Percentiles rank a stretch among this genome's conserved stretches.
These are phyloP conservation scores for Acleris cristana DNA, from an alignment of 2,888 invertebrate species.

Conservation along the genomic window DNA sequence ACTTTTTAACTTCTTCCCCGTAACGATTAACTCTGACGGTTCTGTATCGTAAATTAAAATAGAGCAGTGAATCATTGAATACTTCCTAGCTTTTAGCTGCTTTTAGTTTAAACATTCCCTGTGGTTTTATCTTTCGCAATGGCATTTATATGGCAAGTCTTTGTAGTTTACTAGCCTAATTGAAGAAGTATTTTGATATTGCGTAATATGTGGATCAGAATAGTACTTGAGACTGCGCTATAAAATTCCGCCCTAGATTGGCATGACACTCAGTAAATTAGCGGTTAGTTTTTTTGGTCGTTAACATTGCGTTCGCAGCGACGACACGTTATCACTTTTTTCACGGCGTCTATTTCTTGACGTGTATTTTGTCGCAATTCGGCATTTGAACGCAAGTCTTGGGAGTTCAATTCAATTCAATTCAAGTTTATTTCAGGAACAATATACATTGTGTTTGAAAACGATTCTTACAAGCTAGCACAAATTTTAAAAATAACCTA, in stretches of 20 bases:
- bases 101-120: not conserved
- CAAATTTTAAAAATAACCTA: too few species aligned
- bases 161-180: too few species aligned
- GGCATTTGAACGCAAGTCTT: not conserved
- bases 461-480: too few species aligned
- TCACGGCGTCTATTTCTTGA: conserved; percentile 23
- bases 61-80: conserved; percentile 50
- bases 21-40: conserved; percentile 46
- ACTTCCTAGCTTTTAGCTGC: conserved; percentile 41
- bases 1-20: conserved; percentile 50
- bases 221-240: conserved; percentile 28
- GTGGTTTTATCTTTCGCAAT: not conserved
- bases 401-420: too few species aligned
- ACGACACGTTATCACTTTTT: conserved; percentile 36
- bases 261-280: conserved; percentile 44
- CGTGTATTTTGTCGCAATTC: not conserved
- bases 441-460: too few species aligned
- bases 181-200: conserved; percentile 16
- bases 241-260: conserved; percentile 33
- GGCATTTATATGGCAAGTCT: too few species aligned
- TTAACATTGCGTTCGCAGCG: conserved; percentile 42
- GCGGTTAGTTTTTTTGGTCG: conserved; percentile 45
- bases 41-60: conserved; percentile 52
- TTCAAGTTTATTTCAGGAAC: too few species aligned
- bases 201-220: conserved; percentile 3